Evolutionary conservation across 2,888 invertebrate species (phyloP), one percentile per base, ranked within the genome.

Genomic region (Drosophila mimetica): DNA sequence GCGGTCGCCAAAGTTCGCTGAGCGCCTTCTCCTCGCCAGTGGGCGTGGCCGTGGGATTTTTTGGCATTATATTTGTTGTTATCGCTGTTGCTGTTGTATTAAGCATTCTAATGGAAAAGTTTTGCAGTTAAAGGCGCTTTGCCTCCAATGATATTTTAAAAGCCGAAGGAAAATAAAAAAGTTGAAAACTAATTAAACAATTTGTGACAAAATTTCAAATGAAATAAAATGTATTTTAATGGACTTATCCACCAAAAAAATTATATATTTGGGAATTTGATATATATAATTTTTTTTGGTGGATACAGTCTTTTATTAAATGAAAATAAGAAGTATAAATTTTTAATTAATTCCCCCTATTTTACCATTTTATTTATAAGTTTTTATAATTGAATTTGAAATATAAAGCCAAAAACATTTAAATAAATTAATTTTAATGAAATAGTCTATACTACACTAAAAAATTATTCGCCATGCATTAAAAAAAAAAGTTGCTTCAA

Each of bases 51-150:
- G 34, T 14, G 32, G 22, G 9, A 76, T 79, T 83, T 66, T 66
- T 34, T 18, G 46, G 18, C 41, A 48, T 61, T 72, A 36, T 46
- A 63, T 25, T 65, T 46, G 28, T 46, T 46, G 28, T 2, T 46
- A 30, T 30, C 11, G 67, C 9, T 80, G 77, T 80, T 69, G 30
- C 65, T 67, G 65, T 66, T 78, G 82, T 80, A 72, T 80, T 80
- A 67, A 78, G 70, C 82, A 83, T 89, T 89, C 88, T 85, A 85
- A 85, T 89, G 89, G 77, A 83, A 85, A 85, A 85, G 89, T 88
- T 85, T 85, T 51, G 70, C 79, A 69, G 84, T 89, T 89, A 75
- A 85, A 89, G 84, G 86, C 84, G 88, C 79, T 87, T 88, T 75
- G 70, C 75, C 75, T 73, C 20, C 54, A 82, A 85, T 89, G 77